Percentiles rank a stretch among this genome's conserved stretches.
Evolutionary conservation across 2,888 invertebrate genomes (phyloP).

Genomic region (Diadegma fenestrale): DNA sequence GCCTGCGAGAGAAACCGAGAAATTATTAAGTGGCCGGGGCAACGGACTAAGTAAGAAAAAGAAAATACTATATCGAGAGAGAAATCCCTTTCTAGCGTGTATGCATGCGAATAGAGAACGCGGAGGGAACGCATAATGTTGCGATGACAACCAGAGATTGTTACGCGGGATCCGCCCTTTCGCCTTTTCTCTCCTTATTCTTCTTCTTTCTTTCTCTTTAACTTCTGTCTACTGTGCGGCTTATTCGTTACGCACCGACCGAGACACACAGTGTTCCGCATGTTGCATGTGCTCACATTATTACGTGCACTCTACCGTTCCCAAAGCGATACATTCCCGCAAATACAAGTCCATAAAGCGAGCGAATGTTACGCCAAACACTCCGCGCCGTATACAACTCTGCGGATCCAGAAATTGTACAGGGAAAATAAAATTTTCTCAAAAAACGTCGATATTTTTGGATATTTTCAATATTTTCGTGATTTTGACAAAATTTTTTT

Average conservation of each 20-base stretch:
- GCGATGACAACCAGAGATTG: constrained; percentile 67
- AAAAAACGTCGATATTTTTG: too few relatives aligned
- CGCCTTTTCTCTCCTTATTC: constrained; percentile 29
- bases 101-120: constrained; percentile 32
- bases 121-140: constrained; percentile 48
- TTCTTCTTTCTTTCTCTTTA: constrained; percentile 24
- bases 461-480: too few relatives aligned
- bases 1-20: constrained; percentile 11
- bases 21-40: constrained; percentile 9
- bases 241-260: constrained; percentile 67
- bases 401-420: too few relatives aligned
- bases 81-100: constrained; percentile 48
- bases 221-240: constrained; percentile 40
- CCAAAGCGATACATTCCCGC: constrained; percentile 33
- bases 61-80: constrained; percentile 8
- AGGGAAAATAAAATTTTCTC: too few relatives aligned
- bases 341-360: background rate
- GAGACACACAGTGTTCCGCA: constrained; percentile 59
- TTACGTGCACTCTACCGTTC: constrained; percentile 67
- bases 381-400: too few relatives aligned
- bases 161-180: constrained; percentile 64
- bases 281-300: constrained; percentile 68
- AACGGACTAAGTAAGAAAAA: constrained; percentile 7
- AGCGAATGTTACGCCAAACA: background rate
- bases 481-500: too few relatives aligned